A percentile compares a stretch with the other conserved stretches of the same genome.
Evolutionary conservation across 2,113 vertebrate genomes (phyloP).

Genomic region (Callorhinus ursinus): DNA sequence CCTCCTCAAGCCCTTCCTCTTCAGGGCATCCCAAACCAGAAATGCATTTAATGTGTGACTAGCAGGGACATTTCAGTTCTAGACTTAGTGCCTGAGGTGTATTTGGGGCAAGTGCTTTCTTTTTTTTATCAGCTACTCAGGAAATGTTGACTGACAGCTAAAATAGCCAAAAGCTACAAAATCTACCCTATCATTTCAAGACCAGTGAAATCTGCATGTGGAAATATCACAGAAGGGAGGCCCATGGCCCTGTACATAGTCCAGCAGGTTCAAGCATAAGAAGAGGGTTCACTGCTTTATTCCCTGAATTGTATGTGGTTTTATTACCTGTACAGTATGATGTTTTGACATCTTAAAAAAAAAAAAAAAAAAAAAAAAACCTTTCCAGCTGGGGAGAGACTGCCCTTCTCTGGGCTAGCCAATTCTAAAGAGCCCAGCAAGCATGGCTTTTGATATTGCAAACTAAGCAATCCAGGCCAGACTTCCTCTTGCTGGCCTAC

Average conservation of each 20-base stretch:
- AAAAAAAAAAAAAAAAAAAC: background rate
- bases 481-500: background rate
- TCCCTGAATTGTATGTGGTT: background rate
- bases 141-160: background rate
- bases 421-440: background rate
- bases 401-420: too few species aligned
- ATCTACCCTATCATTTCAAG: background rate
- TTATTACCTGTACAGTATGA: background rate
- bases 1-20: background rate
- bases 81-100: background rate
- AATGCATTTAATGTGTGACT: background rate
- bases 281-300: background rate
- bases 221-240: background rate
- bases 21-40: background rate
- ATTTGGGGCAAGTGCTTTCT: background rate
- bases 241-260: background rate
- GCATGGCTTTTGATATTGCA: background rate
- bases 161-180: background rate
- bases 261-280: background rate
- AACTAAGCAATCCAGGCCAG: background rate
- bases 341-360: background rate
- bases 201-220: background rate
- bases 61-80: background rate
- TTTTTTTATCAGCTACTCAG: background rate
- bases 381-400: background rate